Conservation (phyloP, 2,797 vertebrate species). For the Myotis vivesi region DNA sequence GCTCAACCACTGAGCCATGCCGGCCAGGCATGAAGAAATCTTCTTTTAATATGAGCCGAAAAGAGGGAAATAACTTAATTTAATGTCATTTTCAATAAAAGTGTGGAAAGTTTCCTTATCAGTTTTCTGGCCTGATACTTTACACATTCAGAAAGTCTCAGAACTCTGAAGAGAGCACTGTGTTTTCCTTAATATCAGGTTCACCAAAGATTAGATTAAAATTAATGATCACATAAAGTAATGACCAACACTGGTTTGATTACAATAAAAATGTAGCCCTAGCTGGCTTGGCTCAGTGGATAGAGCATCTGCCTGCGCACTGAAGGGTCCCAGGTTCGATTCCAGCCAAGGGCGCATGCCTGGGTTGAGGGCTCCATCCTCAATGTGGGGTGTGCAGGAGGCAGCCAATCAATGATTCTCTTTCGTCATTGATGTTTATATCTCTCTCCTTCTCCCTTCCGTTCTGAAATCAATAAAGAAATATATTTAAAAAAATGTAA, state of each 20-base stretch:
- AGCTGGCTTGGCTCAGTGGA: too few species aligned
- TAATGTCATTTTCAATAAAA: conserved; percentile 43
- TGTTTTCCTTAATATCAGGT: background rate
- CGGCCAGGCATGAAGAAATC: too few species aligned
- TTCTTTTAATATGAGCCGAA: conserved; percentile 42
- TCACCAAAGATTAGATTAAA: background rate
- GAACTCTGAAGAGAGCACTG: background rate
- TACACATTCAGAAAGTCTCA: background rate
- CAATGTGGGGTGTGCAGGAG: too few species aligned
- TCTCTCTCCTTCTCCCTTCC: too few species aligned
- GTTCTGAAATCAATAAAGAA: too few species aligned
- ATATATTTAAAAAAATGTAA: background rate
- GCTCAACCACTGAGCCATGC: too few species aligned
- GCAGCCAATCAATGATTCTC: too few species aligned
- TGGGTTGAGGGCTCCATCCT: too few species aligned
- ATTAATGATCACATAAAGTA: background rate
- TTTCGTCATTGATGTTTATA: too few species aligned
- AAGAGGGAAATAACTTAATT: conserved; percentile 41
- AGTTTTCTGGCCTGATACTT: conserved; percentile 34
- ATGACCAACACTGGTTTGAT: background rate
- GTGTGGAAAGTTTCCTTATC: background rate
- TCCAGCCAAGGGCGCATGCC: too few species aligned
- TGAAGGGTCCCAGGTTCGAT: too few species aligned
- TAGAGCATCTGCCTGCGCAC: too few species aligned
- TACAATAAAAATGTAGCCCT: background rate